phyloP scores from a whole-genome alignment of 2,888 invertebrate genomes.

The Liodrosophila aerea region DNA sequence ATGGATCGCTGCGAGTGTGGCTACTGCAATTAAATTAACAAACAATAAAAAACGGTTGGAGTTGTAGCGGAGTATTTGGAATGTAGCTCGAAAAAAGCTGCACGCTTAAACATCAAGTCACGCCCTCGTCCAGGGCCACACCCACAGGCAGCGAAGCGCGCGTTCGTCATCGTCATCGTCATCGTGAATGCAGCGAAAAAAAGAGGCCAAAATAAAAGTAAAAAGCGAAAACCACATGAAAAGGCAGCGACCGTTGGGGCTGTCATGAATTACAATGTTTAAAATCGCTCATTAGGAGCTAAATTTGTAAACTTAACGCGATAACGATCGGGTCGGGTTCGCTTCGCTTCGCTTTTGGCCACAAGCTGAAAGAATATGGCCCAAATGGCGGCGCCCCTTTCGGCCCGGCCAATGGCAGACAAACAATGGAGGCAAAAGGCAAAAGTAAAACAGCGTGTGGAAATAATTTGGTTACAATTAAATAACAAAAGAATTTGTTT shows the following conservation, averaged over 20 bases:
- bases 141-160: conserved; percentile 43
- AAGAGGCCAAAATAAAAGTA: conserved; percentile 6
- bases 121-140: conserved; percentile 60
- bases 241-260: conserved; percentile 38
- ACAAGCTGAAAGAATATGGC: no score
- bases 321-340: conserved; percentile 59
- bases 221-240: conserved; percentile 63
- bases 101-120: conserved; percentile 63
- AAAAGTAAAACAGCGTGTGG: conserved; percentile 63
- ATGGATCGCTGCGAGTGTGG: conserved; percentile 10
- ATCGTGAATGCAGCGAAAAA: background rate
- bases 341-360: background rate
- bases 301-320: conserved; percentile 74
- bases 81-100: conserved; percentile 44
- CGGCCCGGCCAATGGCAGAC: conserved; percentile 20
- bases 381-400: background rate
- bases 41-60: conserved; percentile 2
- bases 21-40: conserved; percentile 20
- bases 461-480: conserved; percentile 79
- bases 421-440: conserved; percentile 38
- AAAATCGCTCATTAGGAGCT: conserved; percentile 76
- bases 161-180: conserved; percentile 34
- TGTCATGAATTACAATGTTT: conserved; percentile 69
- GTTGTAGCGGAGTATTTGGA: conserved; percentile 21
- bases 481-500: conserved; percentile 80